Conservation (phyloP, 2,113 vertebrate species). For the Atrichornis clamosus region DNA sequence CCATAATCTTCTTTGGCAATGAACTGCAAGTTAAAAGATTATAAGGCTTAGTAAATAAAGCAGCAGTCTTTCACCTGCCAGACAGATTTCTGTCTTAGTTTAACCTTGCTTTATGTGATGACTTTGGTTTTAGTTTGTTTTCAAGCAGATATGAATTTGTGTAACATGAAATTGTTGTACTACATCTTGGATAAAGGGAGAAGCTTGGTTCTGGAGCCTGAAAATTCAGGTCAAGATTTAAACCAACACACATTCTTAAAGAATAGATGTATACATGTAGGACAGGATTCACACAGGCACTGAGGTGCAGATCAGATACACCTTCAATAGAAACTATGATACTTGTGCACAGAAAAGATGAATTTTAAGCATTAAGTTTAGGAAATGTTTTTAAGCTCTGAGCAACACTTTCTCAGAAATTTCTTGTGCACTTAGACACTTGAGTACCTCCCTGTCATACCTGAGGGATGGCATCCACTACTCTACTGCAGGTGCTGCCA, state of each 20-base stretch:
- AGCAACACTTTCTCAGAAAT: not conserved
- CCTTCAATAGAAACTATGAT: not conserved
- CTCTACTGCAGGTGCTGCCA: accelerated
- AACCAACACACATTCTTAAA: not conserved
- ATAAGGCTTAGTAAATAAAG: constrained; percentile 55
- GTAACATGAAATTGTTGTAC: not conserved
- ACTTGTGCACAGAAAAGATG: not conserved
- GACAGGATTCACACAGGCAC: not conserved
- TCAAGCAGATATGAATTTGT: not conserved
- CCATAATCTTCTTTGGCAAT: constrained; percentile 41
- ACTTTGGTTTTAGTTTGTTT: not conserved
- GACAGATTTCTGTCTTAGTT: not conserved
- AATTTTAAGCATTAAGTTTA: not conserved
- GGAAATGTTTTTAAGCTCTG: not conserved
- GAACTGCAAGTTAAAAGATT: constrained; percentile 48
- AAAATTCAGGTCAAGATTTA: not conserved
- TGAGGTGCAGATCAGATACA: not conserved
- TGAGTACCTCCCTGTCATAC: not conserved
- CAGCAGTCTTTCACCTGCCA: constrained; percentile 47
- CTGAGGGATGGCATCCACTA: not conserved
- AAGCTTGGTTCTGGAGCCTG: not conserved
- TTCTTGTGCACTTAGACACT: not conserved
- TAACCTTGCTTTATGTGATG: not conserved
- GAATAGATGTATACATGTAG: not conserved
- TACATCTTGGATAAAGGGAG: not conserved